phyloP scores from a whole-genome alignment of 2,113 vertebrate genomes.

The Mungos mungo region DNA sequence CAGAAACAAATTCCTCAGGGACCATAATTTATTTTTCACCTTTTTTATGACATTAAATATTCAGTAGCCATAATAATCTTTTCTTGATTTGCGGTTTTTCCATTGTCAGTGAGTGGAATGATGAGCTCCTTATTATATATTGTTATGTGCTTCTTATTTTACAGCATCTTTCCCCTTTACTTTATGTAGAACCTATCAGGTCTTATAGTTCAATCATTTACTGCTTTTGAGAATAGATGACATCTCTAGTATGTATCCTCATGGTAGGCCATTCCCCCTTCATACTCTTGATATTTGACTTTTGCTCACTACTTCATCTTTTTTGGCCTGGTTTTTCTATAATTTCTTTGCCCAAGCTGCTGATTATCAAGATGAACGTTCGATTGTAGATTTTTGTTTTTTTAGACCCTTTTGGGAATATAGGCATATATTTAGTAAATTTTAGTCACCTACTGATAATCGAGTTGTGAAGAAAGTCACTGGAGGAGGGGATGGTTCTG shows the following conservation, averaged over 20 bases:
- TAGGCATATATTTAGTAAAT: conserved; percentile 25
- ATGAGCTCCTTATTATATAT: conserved; percentile 29
- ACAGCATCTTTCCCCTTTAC: conserved; percentile 15
- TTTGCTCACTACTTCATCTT: conserved; percentile 60
- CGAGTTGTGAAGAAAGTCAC: conserved; percentile 59
- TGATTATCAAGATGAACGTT: conserved; percentile 41
- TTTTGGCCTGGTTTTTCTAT: conserved; percentile 49
- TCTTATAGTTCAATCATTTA: conserved; percentile 24
- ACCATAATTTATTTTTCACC: not conserved
- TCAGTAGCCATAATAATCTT: not conserved
- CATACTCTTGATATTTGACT: conserved; percentile 36
- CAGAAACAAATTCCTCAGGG: not conserved
- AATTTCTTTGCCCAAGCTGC: conserved; percentile 63
- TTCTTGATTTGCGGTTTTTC: conserved; percentile 24
- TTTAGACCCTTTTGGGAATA: conserved; percentile 37
- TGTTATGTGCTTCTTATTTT: not conserved
- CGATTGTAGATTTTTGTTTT: not conserved
- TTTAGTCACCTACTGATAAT: conserved; percentile 34
- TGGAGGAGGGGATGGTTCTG: conserved; percentile 54
- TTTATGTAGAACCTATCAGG: not conserved
- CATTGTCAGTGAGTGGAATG: conserved; percentile 8
- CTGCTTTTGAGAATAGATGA: conserved; percentile 27
- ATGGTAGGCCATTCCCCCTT: conserved; percentile 36
- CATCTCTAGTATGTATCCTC: conserved; percentile 21
- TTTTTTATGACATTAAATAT: not conserved